Percentiles rank a stretch among this genome's conserved stretches.
Evolutionary conservation across 2,113 vertebrate genomes (phyloP).

Genomic region (Leucosticte australis): DNA sequence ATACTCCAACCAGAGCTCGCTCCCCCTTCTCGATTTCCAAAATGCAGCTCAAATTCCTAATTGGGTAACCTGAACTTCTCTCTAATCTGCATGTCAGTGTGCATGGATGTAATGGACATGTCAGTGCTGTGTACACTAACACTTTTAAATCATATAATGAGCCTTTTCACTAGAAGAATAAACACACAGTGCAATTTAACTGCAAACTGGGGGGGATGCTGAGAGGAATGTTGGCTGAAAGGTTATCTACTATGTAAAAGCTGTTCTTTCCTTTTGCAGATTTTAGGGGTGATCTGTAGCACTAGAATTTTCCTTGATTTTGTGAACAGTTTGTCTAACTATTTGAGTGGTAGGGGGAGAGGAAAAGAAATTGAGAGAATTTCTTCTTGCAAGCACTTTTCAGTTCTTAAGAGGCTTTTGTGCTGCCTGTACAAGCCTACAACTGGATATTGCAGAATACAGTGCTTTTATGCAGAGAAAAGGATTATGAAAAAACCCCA

Average conservation of each 20-base stretch:
- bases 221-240: neutral
- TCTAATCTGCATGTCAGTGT: neutral
- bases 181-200: neutral
- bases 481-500: neutral
- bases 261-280: neutral
- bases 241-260: neutral
- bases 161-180: slow-evolving; percentile 23
- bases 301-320: neutral
- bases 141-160: slow-evolving; percentile 25
- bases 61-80: slow-evolving; percentile 21
- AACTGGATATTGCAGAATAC: neutral
- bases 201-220: neutral
- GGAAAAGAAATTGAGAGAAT: neutral
- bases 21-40: neutral
- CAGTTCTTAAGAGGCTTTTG: slow-evolving; percentile 15
- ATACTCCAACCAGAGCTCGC: neutral
- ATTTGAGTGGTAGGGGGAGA: neutral
- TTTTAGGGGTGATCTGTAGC: neutral
- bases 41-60: slow-evolving; percentile 16
- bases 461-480: neutral
- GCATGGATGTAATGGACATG: neutral
- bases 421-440: neutral
- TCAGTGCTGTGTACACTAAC: neutral
- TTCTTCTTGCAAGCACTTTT: neutral
- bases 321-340: neutral